Evolutionary conservation across 2,113 vertebrate genomes (phyloP).

Genomic region (Otocyon megalotis): DNA sequence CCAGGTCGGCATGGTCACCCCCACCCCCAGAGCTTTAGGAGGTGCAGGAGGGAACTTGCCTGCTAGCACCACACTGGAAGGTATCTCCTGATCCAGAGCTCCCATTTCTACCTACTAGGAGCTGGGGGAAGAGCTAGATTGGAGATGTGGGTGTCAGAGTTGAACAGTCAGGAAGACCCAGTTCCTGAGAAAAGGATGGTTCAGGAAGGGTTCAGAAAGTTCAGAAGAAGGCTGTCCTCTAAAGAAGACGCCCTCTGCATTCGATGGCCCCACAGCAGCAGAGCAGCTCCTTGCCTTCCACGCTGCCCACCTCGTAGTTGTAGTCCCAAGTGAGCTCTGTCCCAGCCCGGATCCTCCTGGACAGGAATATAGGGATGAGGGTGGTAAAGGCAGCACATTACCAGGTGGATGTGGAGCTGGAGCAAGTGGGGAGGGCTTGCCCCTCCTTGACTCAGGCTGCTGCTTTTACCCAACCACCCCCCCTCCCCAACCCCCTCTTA

Average conservation of each 20-base stretch:
- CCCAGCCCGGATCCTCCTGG: constrained; percentile 95
- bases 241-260: constrained; percentile 95
- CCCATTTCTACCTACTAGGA: constrained; percentile 46
- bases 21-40: background rate
- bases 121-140: background rate
- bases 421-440: no score
- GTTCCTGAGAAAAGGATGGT: constrained; percentile 41
- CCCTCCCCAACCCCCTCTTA: constrained; percentile 57
- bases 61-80: constrained; percentile 78
- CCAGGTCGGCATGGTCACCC: background rate
- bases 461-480: background rate
- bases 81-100: constrained; percentile 38
- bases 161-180: constrained; percentile 34
- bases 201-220: background rate
- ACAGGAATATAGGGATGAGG: background rate
- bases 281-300: constrained; percentile 98
- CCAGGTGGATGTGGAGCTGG: no score
- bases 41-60: constrained; percentile 41
- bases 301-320: constrained; percentile 98
- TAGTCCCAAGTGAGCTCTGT: constrained; percentile 99
- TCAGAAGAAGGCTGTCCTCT: background rate
- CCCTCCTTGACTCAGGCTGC: background rate
- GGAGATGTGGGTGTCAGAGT: background rate
- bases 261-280: constrained; percentile 98
- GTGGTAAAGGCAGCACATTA: accelerated